These are phyloP conservation scores for Tragopan temminckii DNA, from an alignment of 2,797 vertebrate species.

Conservation along the genomic window DNA sequence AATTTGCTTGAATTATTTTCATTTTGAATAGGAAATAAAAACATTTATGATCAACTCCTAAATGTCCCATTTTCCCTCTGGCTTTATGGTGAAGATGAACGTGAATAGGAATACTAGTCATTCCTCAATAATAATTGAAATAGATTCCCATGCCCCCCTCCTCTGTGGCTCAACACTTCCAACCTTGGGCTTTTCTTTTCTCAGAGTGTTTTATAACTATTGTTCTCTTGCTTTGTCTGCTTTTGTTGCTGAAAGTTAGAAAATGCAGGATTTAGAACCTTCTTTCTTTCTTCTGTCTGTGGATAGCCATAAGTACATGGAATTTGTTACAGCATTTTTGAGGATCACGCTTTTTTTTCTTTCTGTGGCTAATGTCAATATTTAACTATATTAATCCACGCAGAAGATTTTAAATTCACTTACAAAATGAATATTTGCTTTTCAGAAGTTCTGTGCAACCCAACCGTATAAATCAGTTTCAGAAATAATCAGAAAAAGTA, in stretches of 20 bases:
- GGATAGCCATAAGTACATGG: constrained; percentile 18
- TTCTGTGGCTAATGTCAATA: background rate
- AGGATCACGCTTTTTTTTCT: background rate
- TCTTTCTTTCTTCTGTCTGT: constrained; percentile 42
- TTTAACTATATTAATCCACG: background rate
- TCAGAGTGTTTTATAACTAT: constrained; percentile 72
- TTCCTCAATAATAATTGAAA: constrained; percentile 70
- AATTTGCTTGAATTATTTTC: constrained; percentile 73
- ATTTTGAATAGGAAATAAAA: constrained; percentile 78
- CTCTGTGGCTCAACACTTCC: constrained; percentile 57
- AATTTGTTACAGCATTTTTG: background rate
- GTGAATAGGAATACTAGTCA: constrained; percentile 71
- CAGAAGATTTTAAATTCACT: background rate
- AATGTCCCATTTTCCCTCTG: constrained; percentile 66
- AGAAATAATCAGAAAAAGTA: background rate
- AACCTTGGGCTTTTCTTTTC: constrained; percentile 59
- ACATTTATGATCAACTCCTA: constrained; percentile 75
- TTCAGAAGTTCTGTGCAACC: background rate
- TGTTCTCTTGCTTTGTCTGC: constrained; percentile 67
- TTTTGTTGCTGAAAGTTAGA: constrained; percentile 68
- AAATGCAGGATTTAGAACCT: constrained; percentile 69
- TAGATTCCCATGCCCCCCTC: constrained; percentile 50
- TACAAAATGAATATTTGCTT: background rate
- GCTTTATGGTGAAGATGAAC: constrained; percentile 68
- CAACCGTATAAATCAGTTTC: background rate